Evolutionary conservation across 2,888 invertebrate species (phyloP), one percentile per base, ranked within the genome.

Genomic region (Drosophila parthenogenetica): DNA sequence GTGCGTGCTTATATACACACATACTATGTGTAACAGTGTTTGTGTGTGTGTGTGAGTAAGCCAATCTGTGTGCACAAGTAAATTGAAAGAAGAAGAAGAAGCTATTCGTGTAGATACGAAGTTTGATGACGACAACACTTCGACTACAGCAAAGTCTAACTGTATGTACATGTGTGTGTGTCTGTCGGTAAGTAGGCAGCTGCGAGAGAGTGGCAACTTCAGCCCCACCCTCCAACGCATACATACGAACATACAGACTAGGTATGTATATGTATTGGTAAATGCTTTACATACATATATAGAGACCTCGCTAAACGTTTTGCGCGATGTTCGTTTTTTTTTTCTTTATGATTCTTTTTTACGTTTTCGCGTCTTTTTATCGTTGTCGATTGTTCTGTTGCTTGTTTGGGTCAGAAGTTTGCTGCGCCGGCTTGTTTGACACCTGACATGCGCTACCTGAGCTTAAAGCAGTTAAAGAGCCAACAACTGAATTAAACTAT

Each of bases 361-460:
- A 14, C 51, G 85, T 70, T 79, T 82, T 87, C 67, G 80, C 80
- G 73, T 76, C 65, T 79, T 88, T 85, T 86, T 72, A 68, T 79
- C 57, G 76, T 59, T 48, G 69, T 66, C 60, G 69, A 69, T 77
- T 80, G 65, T 59, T 79, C 57, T 84, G 59, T 61, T 79, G 60
- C 45, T 72, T 84, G 87, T 68, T 82, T 86, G 84, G 82, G 89
- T 86, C 83, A 89, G 72, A 81, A 81, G 85, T 81, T 84, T 78
- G 83, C 59, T 66, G 69, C 35, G 68, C 54, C 72, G 70, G 68
- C 69, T 61, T 68, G 16, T 42, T 49, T 64, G 76, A 75, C 69
- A 53, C 58, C 61, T 37, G 16, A 25, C 42, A 70, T 73, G 54
- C 71, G 73, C 76, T 87, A 65, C 62, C 43, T 37, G 46, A 35